Base-by-base conservation (phyloP, 1,140 invertebrate species). In the Stenopsyche tienmushanensis region DNA sequence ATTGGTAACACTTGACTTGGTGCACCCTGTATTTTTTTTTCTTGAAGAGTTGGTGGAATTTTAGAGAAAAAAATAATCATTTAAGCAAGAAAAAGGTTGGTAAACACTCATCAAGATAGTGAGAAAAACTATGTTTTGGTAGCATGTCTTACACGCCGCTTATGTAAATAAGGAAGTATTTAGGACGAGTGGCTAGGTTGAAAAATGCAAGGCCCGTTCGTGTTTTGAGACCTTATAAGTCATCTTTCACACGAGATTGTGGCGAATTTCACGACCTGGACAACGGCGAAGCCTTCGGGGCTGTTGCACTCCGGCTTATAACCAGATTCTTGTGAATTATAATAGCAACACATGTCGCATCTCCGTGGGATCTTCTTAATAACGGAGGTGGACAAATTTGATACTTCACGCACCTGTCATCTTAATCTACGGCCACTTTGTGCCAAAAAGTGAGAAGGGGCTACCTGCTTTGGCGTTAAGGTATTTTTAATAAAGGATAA, bases 211-310 rank as follows among this genome's bases (percentile, higher is more conserved):
- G n/a, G 25, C 20, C 1, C n/a, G n/a, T n/a, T n/a, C n/a, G n/a
- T n/a, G n/a, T n/a, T n/a, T n/a, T 47, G 13, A 2, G 34, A 39
- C 25, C 41, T 65, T 65, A 47, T 65, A 65, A 42, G 64, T 55
- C 64, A 59, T 65, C 64, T 25, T 65, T 65, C 54, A 58, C 64
- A 65, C 64, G 55, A 25, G 39, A 49, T 57, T 64, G 24, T 29
- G n/a, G n/a, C n/a, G n/a, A n/a, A 23, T 64, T 44, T 44, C 44
- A 55, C 5, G n/a, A 34, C 18, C 18, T n/a, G 26, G 7, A 42
- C 17, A 20, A 15, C 20, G 18, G 34, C 29, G 23, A 34, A 45
- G 26, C 15, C 50, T 62, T 29, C n/a, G 10, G 9, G 9, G n/a
- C n/a, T n/a, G 15, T 17, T 41, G 8, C 26, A 13, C 54, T 7